Evolutionary conservation across 2,113 vertebrate genomes (phyloP).

Genomic region (Paracanthobrama guichenoti): DNA sequence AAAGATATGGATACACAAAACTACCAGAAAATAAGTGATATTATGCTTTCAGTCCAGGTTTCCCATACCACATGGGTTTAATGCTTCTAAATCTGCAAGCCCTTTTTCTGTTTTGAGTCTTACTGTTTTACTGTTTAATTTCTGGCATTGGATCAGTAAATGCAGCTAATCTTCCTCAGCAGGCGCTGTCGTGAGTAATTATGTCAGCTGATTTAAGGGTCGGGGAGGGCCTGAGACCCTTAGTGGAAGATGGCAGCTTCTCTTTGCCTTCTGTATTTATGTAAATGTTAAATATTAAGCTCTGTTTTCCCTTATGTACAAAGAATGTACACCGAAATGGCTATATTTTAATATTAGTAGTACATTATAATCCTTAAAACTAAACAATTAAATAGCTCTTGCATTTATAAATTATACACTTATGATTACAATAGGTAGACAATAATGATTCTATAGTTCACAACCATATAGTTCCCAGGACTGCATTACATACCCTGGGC

Average conservation of each 20-base stretch:
- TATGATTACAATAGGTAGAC: too few species aligned
- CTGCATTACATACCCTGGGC: neutral
- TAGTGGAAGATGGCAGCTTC: neutral
- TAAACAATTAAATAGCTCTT: neutral
- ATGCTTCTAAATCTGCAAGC: neutral
- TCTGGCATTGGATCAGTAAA: slow-evolving; percentile 20
- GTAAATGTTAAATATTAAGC: neutral
- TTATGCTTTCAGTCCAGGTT: neutral
- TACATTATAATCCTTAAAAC: neutral
- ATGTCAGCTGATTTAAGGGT: slow-evolving; percentile 31
- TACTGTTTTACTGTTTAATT: neutral
- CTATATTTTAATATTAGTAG: neutral
- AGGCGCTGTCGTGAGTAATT: slow-evolving; percentile 1
- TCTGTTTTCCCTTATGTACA: neutral
- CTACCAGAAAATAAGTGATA: neutral
- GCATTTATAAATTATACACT: neutral
- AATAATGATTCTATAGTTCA: neutral
- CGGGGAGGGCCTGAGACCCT: slow-evolving; percentile 5
- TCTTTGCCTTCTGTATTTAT: neutral
- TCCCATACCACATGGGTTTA: too few species aligned
- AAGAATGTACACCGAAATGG: neutral
- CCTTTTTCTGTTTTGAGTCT: neutral
- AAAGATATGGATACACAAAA: neutral
- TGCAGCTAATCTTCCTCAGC: slow-evolving; percentile 41
- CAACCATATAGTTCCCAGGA: neutral